Evolutionary conservation across 2,888 invertebrate genomes (phyloP).

Genomic region (Aphrophora alni): DNA sequence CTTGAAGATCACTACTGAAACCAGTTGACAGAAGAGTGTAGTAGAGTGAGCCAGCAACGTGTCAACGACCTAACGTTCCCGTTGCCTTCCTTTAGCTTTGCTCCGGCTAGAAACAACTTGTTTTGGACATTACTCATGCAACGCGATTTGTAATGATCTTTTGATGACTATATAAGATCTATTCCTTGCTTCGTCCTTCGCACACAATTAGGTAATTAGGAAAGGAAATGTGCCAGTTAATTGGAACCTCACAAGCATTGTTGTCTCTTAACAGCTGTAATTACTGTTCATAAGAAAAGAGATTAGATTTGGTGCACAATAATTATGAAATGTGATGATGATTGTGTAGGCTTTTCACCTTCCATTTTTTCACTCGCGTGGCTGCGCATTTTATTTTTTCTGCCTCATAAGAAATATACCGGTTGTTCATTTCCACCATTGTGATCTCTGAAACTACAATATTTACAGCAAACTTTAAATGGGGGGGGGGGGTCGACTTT

Average conservation of each 20-base stretch:
- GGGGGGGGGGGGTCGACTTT: no score
- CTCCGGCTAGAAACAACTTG: neutral
- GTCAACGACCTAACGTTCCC: neutral
- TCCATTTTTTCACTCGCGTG: neutral
- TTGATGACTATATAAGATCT: neutral
- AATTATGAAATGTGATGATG: neutral
- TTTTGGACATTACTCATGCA: neutral
- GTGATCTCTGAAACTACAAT: no score
- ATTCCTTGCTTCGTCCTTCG: neutral
- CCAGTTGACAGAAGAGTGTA: neutral
- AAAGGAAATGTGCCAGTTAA: no score
- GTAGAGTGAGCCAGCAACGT: neutral
- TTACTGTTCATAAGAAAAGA: neutral
- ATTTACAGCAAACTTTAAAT: no score
- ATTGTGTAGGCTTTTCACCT: neutral
- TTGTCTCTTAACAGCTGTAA: neutral
- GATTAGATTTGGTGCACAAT: neutral
- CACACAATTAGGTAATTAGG: neutral
- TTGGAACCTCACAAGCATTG: neutral
- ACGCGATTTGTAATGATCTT: neutral
- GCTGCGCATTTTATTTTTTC: no score
- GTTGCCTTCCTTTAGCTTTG: neutral
- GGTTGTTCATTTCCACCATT: no score
- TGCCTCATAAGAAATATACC: no score
- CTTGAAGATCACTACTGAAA: no score